Conservation (phyloP, 1,140 invertebrate species). For the Drosophila littoralis region DNA sequence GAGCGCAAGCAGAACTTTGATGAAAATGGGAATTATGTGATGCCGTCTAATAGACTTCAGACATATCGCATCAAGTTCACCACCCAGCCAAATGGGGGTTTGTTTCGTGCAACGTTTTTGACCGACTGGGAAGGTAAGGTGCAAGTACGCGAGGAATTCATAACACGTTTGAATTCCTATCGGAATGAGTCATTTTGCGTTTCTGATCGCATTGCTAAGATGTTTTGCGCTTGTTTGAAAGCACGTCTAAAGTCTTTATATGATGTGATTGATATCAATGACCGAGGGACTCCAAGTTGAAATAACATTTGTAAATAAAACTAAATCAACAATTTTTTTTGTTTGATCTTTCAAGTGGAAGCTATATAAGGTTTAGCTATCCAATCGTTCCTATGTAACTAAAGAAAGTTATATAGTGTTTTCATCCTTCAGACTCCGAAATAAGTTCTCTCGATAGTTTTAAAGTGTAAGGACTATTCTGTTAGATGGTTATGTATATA, state of each 20-base stretch:
- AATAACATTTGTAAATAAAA: not conserved
- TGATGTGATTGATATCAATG: not conserved
- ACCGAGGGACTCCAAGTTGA: not conserved
- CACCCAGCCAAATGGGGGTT: slow-evolving; percentile 19
- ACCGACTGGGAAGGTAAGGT: not conserved
- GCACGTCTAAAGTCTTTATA: not conserved
- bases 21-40: not conserved
- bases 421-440: too few relatives aligned
- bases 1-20: slow-evolving; percentile 35
- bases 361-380: too few relatives aligned
- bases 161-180: slow-evolving; percentile 43
- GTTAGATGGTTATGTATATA: too few relatives aligned
- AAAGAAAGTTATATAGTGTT: too few relatives aligned
- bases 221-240: slow-evolving; percentile 27
- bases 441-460: too few relatives aligned
- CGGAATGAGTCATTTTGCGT: slow-evolving; percentile 38
- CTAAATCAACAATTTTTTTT: too few relatives aligned
- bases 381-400: too few relatives aligned
- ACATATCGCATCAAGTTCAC: slow-evolving; percentile 37
- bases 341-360: too few relatives aligned
- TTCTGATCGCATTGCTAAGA: slow-evolving; percentile 26
- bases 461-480: too few relatives aligned
- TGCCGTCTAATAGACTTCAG: not conserved
- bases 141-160: slow-evolving; percentile 6
- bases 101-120: slow-evolving; percentile 18